Conservation (phyloP, 2,797 vertebrate species). For the Sebastes flavidus region DNA sequence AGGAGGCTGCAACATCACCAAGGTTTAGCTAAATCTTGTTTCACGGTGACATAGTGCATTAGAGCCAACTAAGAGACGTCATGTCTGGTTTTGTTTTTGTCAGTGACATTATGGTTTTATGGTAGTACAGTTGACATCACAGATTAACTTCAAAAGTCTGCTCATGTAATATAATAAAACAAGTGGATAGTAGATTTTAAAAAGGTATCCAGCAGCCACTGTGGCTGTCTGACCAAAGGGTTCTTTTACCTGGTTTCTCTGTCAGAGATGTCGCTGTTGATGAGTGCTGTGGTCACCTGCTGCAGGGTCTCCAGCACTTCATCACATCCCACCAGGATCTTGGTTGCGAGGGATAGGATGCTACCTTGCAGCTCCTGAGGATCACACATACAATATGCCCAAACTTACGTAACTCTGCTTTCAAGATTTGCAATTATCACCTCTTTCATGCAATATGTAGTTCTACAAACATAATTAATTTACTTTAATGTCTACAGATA, state of each 20-base stretch:
- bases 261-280: slow-evolving; percentile 93
- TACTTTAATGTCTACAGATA: neutral
- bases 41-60: slow-evolving; percentile 12
- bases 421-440: slow-evolving; percentile 2
- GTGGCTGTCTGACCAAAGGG: neutral
- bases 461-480: neutral
- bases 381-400: slow-evolving; percentile 62
- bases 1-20: neutral
- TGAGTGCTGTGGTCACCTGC: slow-evolving; percentile 96
- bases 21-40: slow-evolving; percentile 30
- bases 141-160: slow-evolving; percentile 11
- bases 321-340: slow-evolving; percentile 96
- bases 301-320: slow-evolving; percentile 98
- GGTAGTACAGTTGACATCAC: neutral
- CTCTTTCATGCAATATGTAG: slow-evolving; percentile 4
- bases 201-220: neutral
- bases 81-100: neutral
- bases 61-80: neutral
- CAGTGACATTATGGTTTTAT: slow-evolving; percentile 8
- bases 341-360: slow-evolving; percentile 94
- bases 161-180: neutral
- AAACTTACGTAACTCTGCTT: slow-evolving; percentile 79
- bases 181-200: neutral
- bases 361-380: slow-evolving; percentile 93
- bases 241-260: slow-evolving; percentile 89